phyloP scores from a whole-genome alignment of 2,888 invertebrate species.

The Mechanitis mazaeus region DNA sequence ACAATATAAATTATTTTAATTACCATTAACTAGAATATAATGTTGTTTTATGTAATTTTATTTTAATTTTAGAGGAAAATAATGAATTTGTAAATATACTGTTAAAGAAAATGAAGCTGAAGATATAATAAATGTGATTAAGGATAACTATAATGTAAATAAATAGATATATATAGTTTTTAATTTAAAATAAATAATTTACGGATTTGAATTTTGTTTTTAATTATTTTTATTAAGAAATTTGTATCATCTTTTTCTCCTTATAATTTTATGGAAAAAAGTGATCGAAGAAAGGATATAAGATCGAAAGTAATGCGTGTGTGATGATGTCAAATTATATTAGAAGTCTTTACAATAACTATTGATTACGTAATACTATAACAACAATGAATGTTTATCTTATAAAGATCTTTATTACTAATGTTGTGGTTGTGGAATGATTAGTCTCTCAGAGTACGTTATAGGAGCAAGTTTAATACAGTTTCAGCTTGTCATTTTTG shows the following conservation, averaged over 20 bases:
- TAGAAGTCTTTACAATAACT: slow-evolving; percentile 3
- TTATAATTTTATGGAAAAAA: too few species aligned
- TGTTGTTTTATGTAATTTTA: too few species aligned
- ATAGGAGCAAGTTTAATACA: background rate
- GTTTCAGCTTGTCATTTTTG: background rate
- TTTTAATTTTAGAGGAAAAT: slow-evolving; percentile 36
- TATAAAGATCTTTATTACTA: slow-evolving; percentile 5
- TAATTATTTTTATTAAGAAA: too few species aligned
- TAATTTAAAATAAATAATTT: too few species aligned
- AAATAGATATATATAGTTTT: background rate
- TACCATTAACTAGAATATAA: too few species aligned
- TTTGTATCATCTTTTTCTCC: too few species aligned
- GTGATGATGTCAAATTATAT: background rate
- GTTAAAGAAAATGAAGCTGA: slow-evolving; percentile 33
- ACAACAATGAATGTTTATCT: slow-evolving; percentile 9
- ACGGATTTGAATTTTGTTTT: too few species aligned
- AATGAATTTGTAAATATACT: slow-evolving; percentile 33
- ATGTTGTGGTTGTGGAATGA: background rate
- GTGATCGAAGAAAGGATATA: too few species aligned
- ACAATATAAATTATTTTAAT: too few species aligned
- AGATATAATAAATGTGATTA: slow-evolving; percentile 7
- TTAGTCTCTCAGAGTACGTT: background rate
- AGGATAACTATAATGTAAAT: slow-evolving; percentile 3
- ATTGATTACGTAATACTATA: slow-evolving; percentile 7
- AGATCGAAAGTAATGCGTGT: too few species aligned